These are phyloP conservation scores for Alces alces DNA, from an alignment of 2,113 vertebrate species.

Conservation along the genomic window DNA sequence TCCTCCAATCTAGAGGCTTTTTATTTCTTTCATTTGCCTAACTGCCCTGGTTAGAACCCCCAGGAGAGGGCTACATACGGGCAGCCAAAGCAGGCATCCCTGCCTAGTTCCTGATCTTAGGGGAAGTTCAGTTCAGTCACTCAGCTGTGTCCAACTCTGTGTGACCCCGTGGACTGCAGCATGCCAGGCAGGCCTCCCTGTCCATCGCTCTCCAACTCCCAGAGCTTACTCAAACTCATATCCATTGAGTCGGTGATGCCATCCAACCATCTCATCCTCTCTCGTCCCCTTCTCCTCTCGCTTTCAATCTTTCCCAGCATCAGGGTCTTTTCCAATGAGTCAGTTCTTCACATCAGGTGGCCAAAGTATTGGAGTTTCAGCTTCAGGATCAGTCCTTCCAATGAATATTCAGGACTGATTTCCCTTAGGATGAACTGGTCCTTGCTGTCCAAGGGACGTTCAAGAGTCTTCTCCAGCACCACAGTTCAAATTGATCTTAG, in stretches of 20 bases:
- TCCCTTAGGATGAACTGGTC: not conserved
- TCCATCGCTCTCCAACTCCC: not conserved
- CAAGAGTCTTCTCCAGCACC: not conserved
- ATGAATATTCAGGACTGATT: not conserved
- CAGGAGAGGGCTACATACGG: not conserved
- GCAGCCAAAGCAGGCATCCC: not conserved
- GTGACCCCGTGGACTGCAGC: not conserved
- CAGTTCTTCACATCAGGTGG: not conserved
- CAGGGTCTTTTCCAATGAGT: not conserved
- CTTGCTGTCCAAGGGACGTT: not conserved
- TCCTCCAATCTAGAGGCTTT: not conserved
- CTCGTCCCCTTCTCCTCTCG: rapidly evolving
- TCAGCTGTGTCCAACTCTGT: not conserved
- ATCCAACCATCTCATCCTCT: not conserved
- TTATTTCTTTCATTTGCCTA: not conserved
- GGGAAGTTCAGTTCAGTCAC: not conserved
- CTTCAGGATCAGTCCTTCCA: not conserved
- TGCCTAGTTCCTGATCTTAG: not conserved
- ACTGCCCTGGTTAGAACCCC: not conserved
- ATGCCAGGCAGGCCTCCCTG: not conserved
- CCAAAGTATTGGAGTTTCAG: not conserved
- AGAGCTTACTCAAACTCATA: not conserved
- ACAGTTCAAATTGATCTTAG: not conserved
- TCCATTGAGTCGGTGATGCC: not conserved
- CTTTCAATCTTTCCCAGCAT: not conserved